phyloP scores from a whole-genome alignment of 2,113 vertebrate genomes.

The Electrona antarctica region DNA sequence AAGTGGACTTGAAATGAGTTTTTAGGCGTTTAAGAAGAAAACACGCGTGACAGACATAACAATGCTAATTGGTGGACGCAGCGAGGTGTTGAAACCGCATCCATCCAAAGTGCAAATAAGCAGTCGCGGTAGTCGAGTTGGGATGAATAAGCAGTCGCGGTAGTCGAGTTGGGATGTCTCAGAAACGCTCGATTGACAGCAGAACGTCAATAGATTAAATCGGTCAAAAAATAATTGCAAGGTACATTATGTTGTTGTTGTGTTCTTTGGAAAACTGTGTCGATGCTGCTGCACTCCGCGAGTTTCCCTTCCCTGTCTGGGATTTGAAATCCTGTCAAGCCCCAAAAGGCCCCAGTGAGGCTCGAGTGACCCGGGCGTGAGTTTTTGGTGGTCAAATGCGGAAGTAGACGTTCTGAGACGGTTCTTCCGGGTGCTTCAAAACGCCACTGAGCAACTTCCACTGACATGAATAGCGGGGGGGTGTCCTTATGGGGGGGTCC shows the following conservation, averaged over 20 bases:
- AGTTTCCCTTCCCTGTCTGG: no score
- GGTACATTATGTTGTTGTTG: background rate
- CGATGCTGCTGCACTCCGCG: no score
- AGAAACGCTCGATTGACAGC: background rate
- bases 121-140: conserved; percentile 22
- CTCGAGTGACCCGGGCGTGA: no score
- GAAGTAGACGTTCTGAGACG: no score
- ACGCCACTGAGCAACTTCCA: no score
- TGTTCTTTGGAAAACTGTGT: background rate
- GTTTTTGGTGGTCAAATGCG: no score
- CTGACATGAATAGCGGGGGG: no score
- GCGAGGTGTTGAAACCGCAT: conserved; percentile 65
- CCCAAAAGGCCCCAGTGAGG: no score
- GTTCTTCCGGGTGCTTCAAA: no score
- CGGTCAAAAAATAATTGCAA: background rate
- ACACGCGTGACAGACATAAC: conserved; percentile 74
- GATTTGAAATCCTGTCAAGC: no score
- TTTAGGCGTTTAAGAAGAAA: conserved; percentile 58
- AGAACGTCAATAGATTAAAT: background rate
- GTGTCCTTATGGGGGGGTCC: no score
- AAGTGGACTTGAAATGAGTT: conserved; percentile 53
- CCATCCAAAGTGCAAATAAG: conserved; percentile 36
- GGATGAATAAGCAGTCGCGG: conserved; percentile 32
- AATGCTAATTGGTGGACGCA: conserved; percentile 63
- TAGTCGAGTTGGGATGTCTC: conserved; percentile 14